Conservation (phyloP, 2,888 invertebrate genomes). For the Leucoma salicis region DNA sequence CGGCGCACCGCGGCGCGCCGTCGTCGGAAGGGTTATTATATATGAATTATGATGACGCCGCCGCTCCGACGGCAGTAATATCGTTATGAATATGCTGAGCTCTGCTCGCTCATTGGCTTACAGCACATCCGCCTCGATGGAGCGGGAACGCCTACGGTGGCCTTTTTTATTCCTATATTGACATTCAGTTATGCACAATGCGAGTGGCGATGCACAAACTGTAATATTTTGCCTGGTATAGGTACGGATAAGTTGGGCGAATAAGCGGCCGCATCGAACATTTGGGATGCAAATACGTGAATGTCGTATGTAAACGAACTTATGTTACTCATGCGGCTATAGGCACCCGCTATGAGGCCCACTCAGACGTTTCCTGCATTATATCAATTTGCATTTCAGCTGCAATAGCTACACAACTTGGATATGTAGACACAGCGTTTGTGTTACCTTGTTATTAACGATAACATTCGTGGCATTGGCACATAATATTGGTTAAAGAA, state of each 20-base stretch:
- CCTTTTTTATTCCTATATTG: conserved; percentile 80
- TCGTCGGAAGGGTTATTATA: conserved; percentile 81
- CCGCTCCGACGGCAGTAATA: conserved; percentile 78
- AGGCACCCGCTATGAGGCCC: conserved; percentile 77
- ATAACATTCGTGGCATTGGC: conserved; percentile 18
- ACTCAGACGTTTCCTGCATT: conserved; percentile 82
- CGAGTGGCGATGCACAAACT: conserved; percentile 77
- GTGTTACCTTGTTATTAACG: conserved; percentile 25
- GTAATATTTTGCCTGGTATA: conserved; percentile 77
- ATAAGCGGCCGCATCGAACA: conserved; percentile 69
- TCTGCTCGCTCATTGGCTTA: conserved; percentile 77
- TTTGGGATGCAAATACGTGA: conserved; percentile 81
- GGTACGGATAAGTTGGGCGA: conserved; percentile 70
- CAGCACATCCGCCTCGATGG: conserved; percentile 74
- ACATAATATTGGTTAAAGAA: no score
- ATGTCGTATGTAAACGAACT: conserved; percentile 81
- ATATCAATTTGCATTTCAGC: conserved; percentile 81
- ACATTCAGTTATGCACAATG: conserved; percentile 80
- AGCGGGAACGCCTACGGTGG: conserved; percentile 78
- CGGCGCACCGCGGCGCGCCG: conserved; percentile 62
- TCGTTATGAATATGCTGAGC: conserved; percentile 81
- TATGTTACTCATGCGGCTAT: conserved; percentile 76
- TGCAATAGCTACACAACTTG: conserved; percentile 40
- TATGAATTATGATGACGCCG: conserved; percentile 82
- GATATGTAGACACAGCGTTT: conserved; percentile 29